phyloP scores from a whole-genome alignment of 2,113 vertebrate species.

The Colossoma macropomum region DNA sequence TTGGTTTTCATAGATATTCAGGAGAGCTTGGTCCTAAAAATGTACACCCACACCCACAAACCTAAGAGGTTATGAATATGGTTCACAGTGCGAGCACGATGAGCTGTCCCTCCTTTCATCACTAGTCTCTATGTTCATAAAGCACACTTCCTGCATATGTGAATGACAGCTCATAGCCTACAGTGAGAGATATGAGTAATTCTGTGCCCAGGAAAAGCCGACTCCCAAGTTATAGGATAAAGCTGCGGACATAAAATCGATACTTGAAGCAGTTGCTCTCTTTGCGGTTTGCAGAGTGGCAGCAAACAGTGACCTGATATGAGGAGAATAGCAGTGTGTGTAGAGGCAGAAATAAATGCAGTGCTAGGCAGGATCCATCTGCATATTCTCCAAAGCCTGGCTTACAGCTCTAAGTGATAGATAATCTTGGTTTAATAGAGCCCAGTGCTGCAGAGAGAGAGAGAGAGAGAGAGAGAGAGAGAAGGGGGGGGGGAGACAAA shows the following conservation, averaged over 20 bases:
- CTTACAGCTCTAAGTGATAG: constrained; percentile 43
- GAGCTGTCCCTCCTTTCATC: background rate
- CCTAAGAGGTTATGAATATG: background rate
- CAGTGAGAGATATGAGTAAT: background rate
- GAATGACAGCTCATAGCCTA: background rate
- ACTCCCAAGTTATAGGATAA: background rate
- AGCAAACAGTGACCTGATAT: background rate
- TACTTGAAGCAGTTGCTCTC: background rate
- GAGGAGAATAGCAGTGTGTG: background rate
- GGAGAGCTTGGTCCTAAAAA: too few relatives aligned
- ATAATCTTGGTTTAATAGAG: constrained; percentile 35
- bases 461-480: background rate
- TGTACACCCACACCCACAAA: background rate
- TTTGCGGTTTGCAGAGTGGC: background rate
- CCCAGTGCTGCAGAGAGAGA: constrained; percentile 20
- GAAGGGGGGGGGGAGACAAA: background rate
- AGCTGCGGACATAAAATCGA: background rate
- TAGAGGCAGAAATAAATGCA: background rate
- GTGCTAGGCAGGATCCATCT: background rate
- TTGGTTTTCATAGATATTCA: too few relatives aligned
- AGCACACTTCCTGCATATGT: background rate
- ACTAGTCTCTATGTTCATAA: background rate
- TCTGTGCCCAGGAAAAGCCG: background rate
- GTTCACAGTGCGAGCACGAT: background rate
- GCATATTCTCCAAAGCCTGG: background rate